Percentiles rank a stretch among this genome's conserved stretches.
phyloP scores from a whole-genome alignment of 2,797 vertebrate species.

The Malacoraja senta region DNA sequence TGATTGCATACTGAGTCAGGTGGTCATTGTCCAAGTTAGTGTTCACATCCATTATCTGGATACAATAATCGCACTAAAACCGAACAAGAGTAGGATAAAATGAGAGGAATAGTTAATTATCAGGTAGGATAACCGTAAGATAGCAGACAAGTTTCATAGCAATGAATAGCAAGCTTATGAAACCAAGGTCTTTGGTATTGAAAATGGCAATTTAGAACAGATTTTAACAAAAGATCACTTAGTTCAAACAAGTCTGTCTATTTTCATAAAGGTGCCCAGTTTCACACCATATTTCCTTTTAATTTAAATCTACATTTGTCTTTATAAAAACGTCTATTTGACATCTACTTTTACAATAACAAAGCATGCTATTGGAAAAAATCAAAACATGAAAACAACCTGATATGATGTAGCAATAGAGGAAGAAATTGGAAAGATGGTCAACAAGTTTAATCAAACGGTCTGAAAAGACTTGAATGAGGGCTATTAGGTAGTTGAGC shows the following conservation, averaged over 20 bases:
- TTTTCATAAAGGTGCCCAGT: background rate
- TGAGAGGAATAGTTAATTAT: background rate
- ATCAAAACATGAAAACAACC: background rate
- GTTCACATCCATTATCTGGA: slow-evolving; percentile 58
- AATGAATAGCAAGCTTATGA: background rate
- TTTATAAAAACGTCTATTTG: background rate
- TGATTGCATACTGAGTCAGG: slow-evolving; percentile 65
- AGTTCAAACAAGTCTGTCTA: background rate
- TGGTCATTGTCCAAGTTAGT: slow-evolving; percentile 64
- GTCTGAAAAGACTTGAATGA: background rate
- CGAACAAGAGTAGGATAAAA: background rate
- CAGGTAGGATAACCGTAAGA: background rate
- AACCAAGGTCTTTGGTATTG: background rate
- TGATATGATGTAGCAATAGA: background rate
- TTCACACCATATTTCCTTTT: background rate
- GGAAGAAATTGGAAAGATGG: background rate
- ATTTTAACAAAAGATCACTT: background rate
- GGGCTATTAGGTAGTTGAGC: background rate
- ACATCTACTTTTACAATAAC: background rate
- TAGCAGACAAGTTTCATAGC: too few species aligned
- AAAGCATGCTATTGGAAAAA: background rate
- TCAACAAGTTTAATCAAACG: background rate
- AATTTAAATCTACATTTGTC: background rate
- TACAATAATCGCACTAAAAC: background rate
- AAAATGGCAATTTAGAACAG: background rate